Percentiles rank a stretch among this genome's conserved stretches.
These are phyloP conservation scores for Leptinotarsa texana DNA, from an alignment of 1,140 invertebrate species.

Conservation along the genomic window DNA sequence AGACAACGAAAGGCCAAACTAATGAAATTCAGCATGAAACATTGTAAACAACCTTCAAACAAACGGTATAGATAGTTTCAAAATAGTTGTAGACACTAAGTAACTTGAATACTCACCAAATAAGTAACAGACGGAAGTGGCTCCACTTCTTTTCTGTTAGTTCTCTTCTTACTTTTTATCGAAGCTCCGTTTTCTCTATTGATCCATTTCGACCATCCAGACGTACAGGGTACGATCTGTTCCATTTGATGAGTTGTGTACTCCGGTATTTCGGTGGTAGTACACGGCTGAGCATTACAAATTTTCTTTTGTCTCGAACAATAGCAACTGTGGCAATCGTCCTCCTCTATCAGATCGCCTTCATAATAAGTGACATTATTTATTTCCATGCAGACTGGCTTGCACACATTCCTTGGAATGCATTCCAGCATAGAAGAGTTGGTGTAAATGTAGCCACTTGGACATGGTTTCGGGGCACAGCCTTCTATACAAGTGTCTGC, in stretches of 20 bases:
- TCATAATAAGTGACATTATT: slow-evolving; percentile 72
- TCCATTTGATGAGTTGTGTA: slow-evolving; percentile 51
- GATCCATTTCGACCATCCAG: slow-evolving; percentile 78
- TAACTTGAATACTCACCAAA: slow-evolving; percentile 53
- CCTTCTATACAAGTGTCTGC: slow-evolving; percentile 80
- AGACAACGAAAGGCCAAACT: no score
- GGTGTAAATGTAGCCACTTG: slow-evolving; percentile 69
- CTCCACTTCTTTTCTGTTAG: slow-evolving; percentile 62
- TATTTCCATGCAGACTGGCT: slow-evolving; percentile 69
- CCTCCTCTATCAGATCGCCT: slow-evolving; percentile 74
- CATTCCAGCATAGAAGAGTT: slow-evolving; percentile 72
- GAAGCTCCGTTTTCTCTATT: slow-evolving; percentile 61
- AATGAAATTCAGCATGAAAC: no score
- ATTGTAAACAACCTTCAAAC: no score
- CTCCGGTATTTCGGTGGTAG: slow-evolving; percentile 36
- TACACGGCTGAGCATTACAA: slow-evolving; percentile 73
- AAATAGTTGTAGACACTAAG: background rate
- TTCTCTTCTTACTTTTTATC: slow-evolving; percentile 46
- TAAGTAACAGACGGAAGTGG: slow-evolving; percentile 61
- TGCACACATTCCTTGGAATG: slow-evolving; percentile 72
- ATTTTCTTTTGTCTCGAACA: slow-evolving; percentile 70
- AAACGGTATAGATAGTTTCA: background rate
- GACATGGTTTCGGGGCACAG: slow-evolving; percentile 74
- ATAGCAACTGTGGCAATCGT: slow-evolving; percentile 77
- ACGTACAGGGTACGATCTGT: slow-evolving; percentile 58